Evolutionary conservation across 1,140 invertebrate species (phyloP), one percentile per base, ranked within the genome.

Genomic region (Aphis gossypii): DNA sequence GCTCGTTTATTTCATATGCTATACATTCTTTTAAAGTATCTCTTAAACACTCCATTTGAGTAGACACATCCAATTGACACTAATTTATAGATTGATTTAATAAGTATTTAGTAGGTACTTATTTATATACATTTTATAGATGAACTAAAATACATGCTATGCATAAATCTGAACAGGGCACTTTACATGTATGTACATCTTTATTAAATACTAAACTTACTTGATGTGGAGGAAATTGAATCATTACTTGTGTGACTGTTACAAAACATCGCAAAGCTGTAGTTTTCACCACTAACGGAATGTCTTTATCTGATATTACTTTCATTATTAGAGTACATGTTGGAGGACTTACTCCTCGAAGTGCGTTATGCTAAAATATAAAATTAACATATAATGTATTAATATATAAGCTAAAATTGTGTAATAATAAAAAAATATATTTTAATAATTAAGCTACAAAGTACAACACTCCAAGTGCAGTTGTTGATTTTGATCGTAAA

Each of bases 311-410:
- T 94, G 95, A 94, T 94, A 96, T 94, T 38, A 95, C 95, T 95
- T 95, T 95, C 94, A 96, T 96, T 51, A 97, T 94, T 94, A 97
- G 95, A 94, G 96, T 96, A 48, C 96, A 95, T 9, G 96, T 97
- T 23, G 96, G 96, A 30, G 96, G 96, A 94, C 96, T 96, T 90
- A 96, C 96, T 35, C 96, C 96, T 93, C 96, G 95, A 94, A 96
- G 95, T 35, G 96, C 96, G 96, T 97, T 97, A 46, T 96, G 95
- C 96, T 97, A 94, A 93, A 95, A 94, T 94, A 95, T 76, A 60
- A 93, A 38, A 87, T 54, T 0, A 41, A 84, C 1, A 51, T 84
- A 30, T 84, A 84, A 30, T 84, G 1, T 82, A 23, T 83, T 54
- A 30, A 48, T 25, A 14, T 76, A 76, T n/a, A n/a, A 76, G n/a